Evolutionary conservation across 2,888 invertebrate species (phyloP), one percentile per base, ranked within the genome.

Genomic region (Heteromurus nitidus): DNA sequence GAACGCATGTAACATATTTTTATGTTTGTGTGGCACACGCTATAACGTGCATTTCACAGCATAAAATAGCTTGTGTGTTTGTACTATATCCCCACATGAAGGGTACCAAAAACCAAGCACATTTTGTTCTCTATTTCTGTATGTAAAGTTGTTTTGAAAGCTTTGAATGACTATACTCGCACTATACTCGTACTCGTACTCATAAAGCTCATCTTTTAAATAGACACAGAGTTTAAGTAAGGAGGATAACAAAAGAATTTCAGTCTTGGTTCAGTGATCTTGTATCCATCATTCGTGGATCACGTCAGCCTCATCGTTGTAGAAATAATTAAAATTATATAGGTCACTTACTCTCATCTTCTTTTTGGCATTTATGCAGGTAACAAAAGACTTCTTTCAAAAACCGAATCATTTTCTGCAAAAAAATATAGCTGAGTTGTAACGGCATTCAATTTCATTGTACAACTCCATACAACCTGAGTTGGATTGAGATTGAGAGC

Each of bases 311-410:
- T 22, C 36, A 28, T 42, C 42, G 9, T 68, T 20, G 28, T 26
- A 42, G 26, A 36, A 68, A 80, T 74, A 80, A 80, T 80, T 80
- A 80, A 80, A 80, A 80, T 80, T 60, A 80, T 80, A 73, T 74
- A 80, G 80, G 80, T 80, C 80, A 80, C 80, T 80, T 65, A 62
- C 74, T 80, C 80, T 80, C 80, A 31, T 70, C 53, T 70, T 47
- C 50, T 28, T 50, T 65, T 65, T 68, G 30, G 68, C 30, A 18
- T 50, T n/a, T n/a, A n/a, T 11, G 31, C 42, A 22, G 65, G 18
- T 44, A 65, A 65, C 42, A 65, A 44, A 44, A 44, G 42, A 44
- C 44, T 65, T 36, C 42, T 13, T 64, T 24, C 30, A 50, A 68
- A 62, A 76, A n/a, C n/a, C n/a, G n/a, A n/a, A n/a, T n/a, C n/a